Conservation (phyloP, 2,797 vertebrate genomes). For the Syngnathus rostellatus region DNA sequence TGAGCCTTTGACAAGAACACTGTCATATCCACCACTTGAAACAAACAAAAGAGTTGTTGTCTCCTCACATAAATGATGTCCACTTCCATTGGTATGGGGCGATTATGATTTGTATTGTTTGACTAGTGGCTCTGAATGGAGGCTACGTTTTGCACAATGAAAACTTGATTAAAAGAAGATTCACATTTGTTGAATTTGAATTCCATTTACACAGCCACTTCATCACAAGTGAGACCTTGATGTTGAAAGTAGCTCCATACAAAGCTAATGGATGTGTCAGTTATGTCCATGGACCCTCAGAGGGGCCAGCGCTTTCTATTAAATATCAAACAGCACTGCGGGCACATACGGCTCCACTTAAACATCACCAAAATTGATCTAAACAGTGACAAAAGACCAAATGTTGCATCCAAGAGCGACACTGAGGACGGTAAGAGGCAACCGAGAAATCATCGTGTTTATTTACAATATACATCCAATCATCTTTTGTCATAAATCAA, state of each 20-base stretch:
- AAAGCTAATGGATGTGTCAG: slow-evolving; percentile 63
- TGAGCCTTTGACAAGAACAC: slow-evolving; percentile 69
- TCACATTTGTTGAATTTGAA: slow-evolving; percentile 57
- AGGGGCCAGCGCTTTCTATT: slow-evolving; percentile 35
- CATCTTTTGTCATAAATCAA: slow-evolving; percentile 62
- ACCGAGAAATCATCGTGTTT: slow-evolving; percentile 55
- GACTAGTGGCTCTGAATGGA: slow-evolving; percentile 50
- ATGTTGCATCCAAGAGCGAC: slow-evolving; percentile 39
- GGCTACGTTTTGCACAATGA: slow-evolving; percentile 46
- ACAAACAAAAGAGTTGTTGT: slow-evolving; percentile 72
- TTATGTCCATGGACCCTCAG: slow-evolving; percentile 42
- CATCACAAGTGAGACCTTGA: slow-evolving; percentile 66
- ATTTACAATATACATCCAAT: slow-evolving; percentile 68
- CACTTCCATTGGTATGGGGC: slow-evolving; percentile 59
- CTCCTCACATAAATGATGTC: slow-evolving; percentile 63
- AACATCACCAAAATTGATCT: slow-evolving; percentile 36
- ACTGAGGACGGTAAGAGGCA: slow-evolving; percentile 31
- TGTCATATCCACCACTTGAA: slow-evolving; percentile 72
- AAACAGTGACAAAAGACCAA: slow-evolving; percentile 32
- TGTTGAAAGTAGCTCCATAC: slow-evolving; percentile 58
- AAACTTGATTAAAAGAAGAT: slow-evolving; percentile 68
- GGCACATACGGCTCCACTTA: slow-evolving; percentile 30
- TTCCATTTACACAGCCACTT: slow-evolving; percentile 61
- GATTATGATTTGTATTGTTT: slow-evolving; percentile 66
- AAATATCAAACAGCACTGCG: slow-evolving; percentile 38